Base-by-base conservation (phyloP, 2,888 invertebrate genomes). In the Hydrotaea cyrtoneurina region DNA sequence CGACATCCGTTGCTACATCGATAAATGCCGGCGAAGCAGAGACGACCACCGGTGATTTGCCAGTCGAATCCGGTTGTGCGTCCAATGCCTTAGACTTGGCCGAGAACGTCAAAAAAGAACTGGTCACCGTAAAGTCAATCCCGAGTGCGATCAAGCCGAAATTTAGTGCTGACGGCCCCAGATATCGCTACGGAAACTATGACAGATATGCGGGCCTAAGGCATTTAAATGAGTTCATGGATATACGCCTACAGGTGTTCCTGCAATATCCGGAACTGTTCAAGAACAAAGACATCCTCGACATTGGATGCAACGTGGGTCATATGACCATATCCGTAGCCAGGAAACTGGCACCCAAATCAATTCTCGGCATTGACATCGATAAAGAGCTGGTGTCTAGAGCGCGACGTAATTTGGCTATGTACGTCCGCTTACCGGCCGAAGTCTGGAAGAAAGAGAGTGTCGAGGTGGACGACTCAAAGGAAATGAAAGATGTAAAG, bases 261-360 rank as follows among this genome's bases (percentile, higher is more conserved):
- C 94, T 94, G 82, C 94, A 95, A 89, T 95, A 97, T 88, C 93
- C 94, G 59, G 96, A 97, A 88, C 94, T 98, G 90, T 98, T 99
- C 92, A 94, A 95, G 86, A 96, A 96, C 86, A 98, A 97, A 92
- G 97, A 98, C 92, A 96, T 99, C 62, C 93, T 99, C 86, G 99
- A 99, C 91, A 96, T 99, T 90, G 99, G 99, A 17, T 99, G 99
- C 93, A 99, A 99, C 93, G 96, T 98, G 83, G 99, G 99, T 0
- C 97, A 98, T 91, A 95, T 99, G 87, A 98, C 99, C 11, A 94
- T 99, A 55, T 95, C 96, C 0, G 94, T 99, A 71, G 99, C 98
- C 0, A 94, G 96, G 86, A 96, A 97, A 89, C 95, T 97, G 87
- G 94, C 95, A 46, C 98, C 99, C 2, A 95, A 95, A 86, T 96